These are phyloP conservation scores for Brachypalpus laphriformis DNA, from an alignment of 2,888 invertebrate species.

Conservation along the genomic window DNA sequence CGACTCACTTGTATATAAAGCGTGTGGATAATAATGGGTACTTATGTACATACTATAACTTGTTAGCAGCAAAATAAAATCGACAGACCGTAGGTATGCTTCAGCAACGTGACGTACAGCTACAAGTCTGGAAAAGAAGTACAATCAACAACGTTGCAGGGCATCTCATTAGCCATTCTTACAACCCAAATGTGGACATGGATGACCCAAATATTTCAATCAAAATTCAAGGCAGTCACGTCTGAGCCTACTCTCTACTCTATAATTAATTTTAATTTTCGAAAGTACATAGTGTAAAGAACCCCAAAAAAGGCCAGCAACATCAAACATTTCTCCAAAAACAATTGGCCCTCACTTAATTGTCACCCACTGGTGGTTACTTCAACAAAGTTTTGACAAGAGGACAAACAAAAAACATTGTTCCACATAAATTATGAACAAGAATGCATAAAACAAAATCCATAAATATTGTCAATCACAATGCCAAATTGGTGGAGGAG, in stretches of 20 bases:
- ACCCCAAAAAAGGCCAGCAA: background rate
- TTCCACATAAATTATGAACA: conserved; percentile 16
- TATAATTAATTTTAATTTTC: background rate
- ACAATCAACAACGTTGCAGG: background rate
- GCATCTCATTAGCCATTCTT: background rate
- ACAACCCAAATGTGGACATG: background rate
- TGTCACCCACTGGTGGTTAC: background rate
- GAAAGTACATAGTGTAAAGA: background rate
- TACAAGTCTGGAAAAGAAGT: too few species aligned
- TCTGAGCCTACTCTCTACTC: background rate
- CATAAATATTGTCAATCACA: conserved; percentile 61
- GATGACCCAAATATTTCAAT: background rate
- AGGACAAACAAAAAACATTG: conserved; percentile 8
- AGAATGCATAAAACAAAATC: conserved; percentile 34
- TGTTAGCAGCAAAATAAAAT: too few species aligned
- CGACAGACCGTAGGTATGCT: too few species aligned
- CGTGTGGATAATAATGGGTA: too few species aligned
- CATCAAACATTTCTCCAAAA: background rate
- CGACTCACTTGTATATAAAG: too few species aligned
- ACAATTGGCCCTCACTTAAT: background rate
- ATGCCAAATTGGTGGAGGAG: conserved; percentile 27
- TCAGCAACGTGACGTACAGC: too few species aligned
- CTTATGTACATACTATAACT: too few species aligned
- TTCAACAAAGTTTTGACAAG: conserved; percentile 4
- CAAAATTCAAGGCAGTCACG: background rate